Conservation (phyloP, 1,140 invertebrate species). For the Drusus annulatus region DNA sequence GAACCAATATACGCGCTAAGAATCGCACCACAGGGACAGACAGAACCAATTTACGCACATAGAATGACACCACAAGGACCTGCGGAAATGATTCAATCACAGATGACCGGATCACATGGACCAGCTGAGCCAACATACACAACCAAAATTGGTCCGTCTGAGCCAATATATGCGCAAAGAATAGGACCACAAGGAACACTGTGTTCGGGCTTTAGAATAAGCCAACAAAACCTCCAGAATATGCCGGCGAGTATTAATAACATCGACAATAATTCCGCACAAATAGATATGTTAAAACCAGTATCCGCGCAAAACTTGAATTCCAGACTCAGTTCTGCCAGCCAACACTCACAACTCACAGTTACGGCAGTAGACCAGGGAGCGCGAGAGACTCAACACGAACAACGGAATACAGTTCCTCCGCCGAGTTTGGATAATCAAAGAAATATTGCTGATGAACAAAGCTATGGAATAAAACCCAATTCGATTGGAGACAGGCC, state of each 20-base stretch:
- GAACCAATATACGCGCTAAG: not conserved
- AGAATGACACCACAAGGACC: not conserved
- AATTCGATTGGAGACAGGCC: constrained; percentile 1
- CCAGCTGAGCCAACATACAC: not conserved
- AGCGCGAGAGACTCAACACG: not conserved
- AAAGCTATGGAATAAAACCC: not conserved
- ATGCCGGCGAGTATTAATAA: not conserved
- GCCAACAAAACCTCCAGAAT: not conserved
- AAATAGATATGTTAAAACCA: not conserved
- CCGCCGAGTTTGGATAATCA: not conserved
- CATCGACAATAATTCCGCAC: not conserved
- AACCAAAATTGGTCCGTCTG: not conserved
- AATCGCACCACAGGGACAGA: not conserved
- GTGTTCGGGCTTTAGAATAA: constrained; percentile 12
- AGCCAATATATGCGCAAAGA: not conserved
- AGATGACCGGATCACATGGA: not conserved
- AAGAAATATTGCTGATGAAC: not conserved
- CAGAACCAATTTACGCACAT: not conserved
- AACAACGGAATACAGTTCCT: constrained; percentile 11
- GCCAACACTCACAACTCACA: constrained; percentile 25
- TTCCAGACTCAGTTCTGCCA: not conserved
- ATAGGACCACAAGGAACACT: not conserved
- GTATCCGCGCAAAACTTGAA: constrained; percentile 2
- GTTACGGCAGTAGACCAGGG: constrained; percentile 10
- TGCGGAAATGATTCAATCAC: too few species aligned